These are phyloP conservation scores for Hybos culiciformis DNA, from an alignment of 2,888 invertebrate species.

Conservation along the genomic window DNA sequence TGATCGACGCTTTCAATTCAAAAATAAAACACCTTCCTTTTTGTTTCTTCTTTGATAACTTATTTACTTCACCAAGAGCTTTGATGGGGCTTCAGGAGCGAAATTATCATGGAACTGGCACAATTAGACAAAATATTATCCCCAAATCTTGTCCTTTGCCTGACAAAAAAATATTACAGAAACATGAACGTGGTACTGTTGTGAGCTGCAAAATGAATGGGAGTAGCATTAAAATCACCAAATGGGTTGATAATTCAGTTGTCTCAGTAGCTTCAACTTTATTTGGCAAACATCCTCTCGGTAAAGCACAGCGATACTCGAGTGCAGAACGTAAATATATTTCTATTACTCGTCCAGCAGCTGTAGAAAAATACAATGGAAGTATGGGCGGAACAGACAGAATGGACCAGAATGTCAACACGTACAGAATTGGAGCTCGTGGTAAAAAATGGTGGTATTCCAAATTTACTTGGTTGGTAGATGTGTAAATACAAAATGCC, in stretches of 20 bases:
- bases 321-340: background rate
- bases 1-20: too few relatives aligned
- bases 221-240: background rate
- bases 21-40: too few relatives aligned
- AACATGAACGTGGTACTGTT: background rate
- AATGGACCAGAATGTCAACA: background rate
- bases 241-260: constrained; percentile 3
- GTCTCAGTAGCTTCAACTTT: background rate
- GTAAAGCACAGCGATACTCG: background rate
- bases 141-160: background rate
- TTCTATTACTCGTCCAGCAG: background rate
- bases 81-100: background rate
- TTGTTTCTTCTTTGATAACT: constrained; percentile 2
- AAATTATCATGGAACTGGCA: background rate
- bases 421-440: background rate
- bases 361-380: background rate
- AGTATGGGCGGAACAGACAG: constrained; percentile 1
- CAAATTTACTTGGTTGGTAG: background rate
- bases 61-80: background rate
- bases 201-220: background rate
- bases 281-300: background rate
- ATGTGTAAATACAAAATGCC: background rate
- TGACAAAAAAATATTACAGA: background rate
- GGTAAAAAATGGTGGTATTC: background rate
- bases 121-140: constrained; percentile 1